Conservation (phyloP, 2,113 vertebrate genomes). For the Alouatta palliata region DNA sequence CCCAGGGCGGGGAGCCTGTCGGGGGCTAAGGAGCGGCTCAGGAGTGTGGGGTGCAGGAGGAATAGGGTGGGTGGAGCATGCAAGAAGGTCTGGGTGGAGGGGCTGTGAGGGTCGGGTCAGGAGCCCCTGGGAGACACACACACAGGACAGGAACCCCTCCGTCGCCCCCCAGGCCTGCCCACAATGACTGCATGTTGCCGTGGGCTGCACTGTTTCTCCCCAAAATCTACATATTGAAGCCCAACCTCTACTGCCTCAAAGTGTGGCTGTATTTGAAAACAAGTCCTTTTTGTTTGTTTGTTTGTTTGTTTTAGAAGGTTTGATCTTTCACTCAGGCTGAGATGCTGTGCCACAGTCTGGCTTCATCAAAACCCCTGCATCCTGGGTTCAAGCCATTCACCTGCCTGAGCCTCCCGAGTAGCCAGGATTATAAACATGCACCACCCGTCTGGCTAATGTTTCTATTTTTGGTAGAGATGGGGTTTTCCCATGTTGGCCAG, state of each 20-base stretch:
- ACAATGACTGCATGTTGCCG: neutral
- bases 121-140: neutral
- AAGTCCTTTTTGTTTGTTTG: neutral
- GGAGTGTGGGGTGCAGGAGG: neutral
- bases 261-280: neutral
- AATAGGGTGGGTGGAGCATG: no score
- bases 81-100: neutral
- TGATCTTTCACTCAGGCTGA: no score
- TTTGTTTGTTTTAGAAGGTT: no score
- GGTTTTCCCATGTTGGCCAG: no score
- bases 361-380: no score
- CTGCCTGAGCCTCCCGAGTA: no score
- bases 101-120: neutral
- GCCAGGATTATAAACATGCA: no score
- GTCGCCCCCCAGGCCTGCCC: neutral
- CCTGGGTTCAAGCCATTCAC: no score
- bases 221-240: neutral
- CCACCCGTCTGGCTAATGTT: no score
- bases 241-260: neutral
- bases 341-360: no score
- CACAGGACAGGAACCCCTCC: neutral
- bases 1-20: no score
- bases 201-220: neutral
- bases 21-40: neutral
- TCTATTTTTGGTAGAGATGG: no score